Base-by-base conservation (phyloP, 2,113 vertebrate genomes). In the Antigone vipio region DNA sequence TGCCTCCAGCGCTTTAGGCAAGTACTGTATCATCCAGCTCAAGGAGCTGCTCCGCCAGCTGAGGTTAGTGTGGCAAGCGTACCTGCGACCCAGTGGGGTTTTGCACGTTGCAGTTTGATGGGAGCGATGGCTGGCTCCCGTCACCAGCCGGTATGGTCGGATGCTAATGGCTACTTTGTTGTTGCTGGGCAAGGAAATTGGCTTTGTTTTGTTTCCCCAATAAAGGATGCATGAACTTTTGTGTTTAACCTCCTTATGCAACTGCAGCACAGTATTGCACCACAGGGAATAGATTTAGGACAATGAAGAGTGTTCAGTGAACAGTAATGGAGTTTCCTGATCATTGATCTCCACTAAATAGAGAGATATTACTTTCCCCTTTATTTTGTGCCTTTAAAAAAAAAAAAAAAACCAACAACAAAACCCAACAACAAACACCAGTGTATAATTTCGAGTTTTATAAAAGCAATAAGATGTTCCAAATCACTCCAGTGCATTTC, bases 381-480 rank as follows among this genome's bases (percentile, higher is more conserved):
- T 97, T 95, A 80, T 97, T 97, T 97, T 97, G 96, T 96, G 95
- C 89, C 97, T 96, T 95, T 92, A 34, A 44, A 80, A 63, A 50
- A 52, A 9, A 62, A 29, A 34, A 49, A 14, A 3, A 34, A 50
- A 12, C 14, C n/a, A 24, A 45, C 50, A 50, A 49, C 26, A 52
- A 52, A 53, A 35, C 8, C 42, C 56, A 49, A 12, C 44, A 85
- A 58, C 58, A 29, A 40, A 32, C 29, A 53, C 64, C 45, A 97
- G 81, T 75, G 78, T 97, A 92, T 95, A 95, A 93, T 95, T 97
- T 96, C 3, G 18, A 97, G 93, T 97, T 98, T 98, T 98, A 98
- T 97, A 98, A 98, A 97, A 98, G 98, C 95, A 98, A 88, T 98
- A 98, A 97, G 97, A 96, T 97, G 95, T 98, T 98, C 85, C 96